Conservation (phyloP, 1,140 invertebrate genomes). For the Saccostrea glomerata region DNA sequence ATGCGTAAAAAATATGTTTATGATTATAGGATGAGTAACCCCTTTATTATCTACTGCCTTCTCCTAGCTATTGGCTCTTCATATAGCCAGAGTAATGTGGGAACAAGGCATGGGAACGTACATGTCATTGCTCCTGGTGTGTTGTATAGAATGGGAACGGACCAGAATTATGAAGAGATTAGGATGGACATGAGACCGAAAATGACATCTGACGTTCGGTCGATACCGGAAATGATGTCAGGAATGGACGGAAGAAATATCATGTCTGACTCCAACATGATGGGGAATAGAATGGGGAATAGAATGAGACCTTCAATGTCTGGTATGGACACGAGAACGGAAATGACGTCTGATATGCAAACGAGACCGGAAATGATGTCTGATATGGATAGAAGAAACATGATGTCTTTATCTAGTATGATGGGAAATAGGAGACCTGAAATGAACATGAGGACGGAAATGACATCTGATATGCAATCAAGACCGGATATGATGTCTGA, state of each 20-base stretch:
- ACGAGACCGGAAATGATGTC: background rate
- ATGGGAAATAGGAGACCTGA: background rate
- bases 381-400: background rate
- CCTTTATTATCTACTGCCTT: background rate
- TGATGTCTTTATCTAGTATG: background rate
- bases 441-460: background rate
- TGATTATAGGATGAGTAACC: background rate
- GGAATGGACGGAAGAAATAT: background rate
- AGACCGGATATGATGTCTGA: background rate
- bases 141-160: background rate
- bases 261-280: background rate
- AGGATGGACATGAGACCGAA: background rate
- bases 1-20: too few species aligned
- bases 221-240: background rate
- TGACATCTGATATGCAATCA: background rate
- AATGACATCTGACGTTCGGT: background rate
- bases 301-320: background rate
- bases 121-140: background rate
- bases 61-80: background rate
- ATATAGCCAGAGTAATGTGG: background rate
- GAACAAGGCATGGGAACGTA: background rate
- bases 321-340: background rate
- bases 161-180: background rate
- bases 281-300: background rate
- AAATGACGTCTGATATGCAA: background rate